Base-by-base conservation (phyloP, 1,140 invertebrate genomes). In the Cydia strobilella region DNA sequence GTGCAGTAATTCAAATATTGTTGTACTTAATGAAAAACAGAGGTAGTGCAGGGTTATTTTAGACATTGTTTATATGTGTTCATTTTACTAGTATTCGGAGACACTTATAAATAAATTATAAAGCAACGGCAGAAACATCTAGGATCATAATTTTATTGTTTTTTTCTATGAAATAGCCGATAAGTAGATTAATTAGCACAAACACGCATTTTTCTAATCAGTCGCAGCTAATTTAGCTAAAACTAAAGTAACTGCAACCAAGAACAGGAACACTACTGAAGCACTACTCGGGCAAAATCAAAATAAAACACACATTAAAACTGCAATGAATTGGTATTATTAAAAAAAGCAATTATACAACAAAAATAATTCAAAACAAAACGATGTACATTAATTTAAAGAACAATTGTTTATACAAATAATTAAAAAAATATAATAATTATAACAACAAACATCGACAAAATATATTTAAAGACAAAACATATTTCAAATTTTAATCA, bases 321-420 rank as follows among this genome's bases (percentile, higher is more conserved):
- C 94, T 94, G 94, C 93, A 94, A 94, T 94, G 94, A 94, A 94
- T 91, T 94, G 94, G 94, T 95, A 95, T 94, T 94, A 95, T 94
- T 94, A 95, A 94, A 94, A 94, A 94, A 94, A 94, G 94, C 94
- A 94, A 94, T 93, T 94, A 94, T 94, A 95, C 94, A 95, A 95
- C 94, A 94, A 94, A 94, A 94, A 94, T 94, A 94, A 94, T 93
- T 93, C 88, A 94, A 94, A 94, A 94, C 94, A 95, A 95, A 95
- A 95, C 94, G 94, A 94, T 94, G 93, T 94, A 95, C 94, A 94
- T 94, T 94, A 94, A 94, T 94, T 94, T 94, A 94, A 92, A 94
- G 94, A 95, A 95, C 94, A 95, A 94, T 94, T 93, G 94, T 94
- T 94, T 94, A 94, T 94, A 94, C 94, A 94, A 94, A 94, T 93